Conservation (phyloP, 2,113 vertebrate species). For the Neodontobutis hainanensis region DNA sequence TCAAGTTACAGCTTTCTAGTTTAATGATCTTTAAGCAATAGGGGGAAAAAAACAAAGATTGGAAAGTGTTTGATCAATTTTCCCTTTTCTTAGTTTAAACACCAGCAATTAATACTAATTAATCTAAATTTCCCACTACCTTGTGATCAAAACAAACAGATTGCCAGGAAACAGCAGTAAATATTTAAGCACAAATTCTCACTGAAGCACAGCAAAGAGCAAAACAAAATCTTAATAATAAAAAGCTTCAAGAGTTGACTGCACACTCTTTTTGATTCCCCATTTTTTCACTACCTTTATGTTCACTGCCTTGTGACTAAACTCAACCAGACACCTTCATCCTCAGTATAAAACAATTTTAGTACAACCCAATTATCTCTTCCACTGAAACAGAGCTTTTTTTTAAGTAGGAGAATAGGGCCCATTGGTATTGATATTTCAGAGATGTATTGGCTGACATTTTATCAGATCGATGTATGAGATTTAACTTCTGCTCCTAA, state of each 20-base stretch:
- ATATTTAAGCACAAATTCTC: no score
- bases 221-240: not conserved
- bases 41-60: slow-evolving; percentile 34
- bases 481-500: slow-evolving; percentile 20
- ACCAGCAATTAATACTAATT: slow-evolving; percentile 46
- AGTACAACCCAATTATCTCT: slow-evolving; percentile 1
- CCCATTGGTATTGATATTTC: slow-evolving; percentile 7
- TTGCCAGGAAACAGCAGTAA: slow-evolving; percentile 36
- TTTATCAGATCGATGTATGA: slow-evolving; percentile 16
- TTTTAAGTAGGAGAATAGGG: slow-evolving; percentile 11
- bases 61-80: slow-evolving; percentile 35
- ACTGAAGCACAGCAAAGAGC: no score
- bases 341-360: slow-evolving; percentile 1
- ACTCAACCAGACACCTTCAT: not conserved
- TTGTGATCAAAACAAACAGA: slow-evolving; percentile 52
- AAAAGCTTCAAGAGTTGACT: not conserved
- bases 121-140: slow-evolving; percentile 51
- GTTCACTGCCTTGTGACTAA: not conserved
- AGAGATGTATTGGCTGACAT: slow-evolving; percentile 27
- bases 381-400: not conserved
- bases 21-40: slow-evolving; percentile 26
- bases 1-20: slow-evolving; percentile 9
- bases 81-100: slow-evolving; percentile 26
- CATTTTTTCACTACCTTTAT: no score
- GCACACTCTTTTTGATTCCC: not conserved